Evolutionary conservation across 2,113 vertebrate genomes (phyloP).

Genomic region (Etia nguti): DNA sequence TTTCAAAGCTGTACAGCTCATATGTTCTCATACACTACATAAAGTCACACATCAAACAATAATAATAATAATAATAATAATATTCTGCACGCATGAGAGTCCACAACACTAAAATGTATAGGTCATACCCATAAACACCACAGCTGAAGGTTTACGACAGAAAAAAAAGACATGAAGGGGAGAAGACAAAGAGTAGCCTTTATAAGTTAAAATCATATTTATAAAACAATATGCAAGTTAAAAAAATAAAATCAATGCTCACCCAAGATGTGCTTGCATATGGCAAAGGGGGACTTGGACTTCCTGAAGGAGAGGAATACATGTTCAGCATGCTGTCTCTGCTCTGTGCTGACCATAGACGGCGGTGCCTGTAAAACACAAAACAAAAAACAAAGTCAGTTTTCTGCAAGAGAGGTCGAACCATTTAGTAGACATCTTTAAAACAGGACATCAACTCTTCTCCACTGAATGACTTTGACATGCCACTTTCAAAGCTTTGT

Average conservation of each 20-base stretch:
- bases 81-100: not conserved
- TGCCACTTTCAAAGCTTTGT: not conserved
- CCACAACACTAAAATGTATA: not conserved
- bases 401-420: not conserved
- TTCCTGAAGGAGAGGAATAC: constrained; percentile 98
- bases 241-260: constrained; percentile 26
- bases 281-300: constrained; percentile 96
- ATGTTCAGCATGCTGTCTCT: constrained; percentile 96
- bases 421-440: not conserved
- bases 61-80: not conserved
- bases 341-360: constrained; percentile 97
- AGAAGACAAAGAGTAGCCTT: not conserved
- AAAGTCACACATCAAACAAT: not conserved
- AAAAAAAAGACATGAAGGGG: not conserved
- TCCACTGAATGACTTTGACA: not conserved
- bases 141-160: not conserved
- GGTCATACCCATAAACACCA: not conserved
- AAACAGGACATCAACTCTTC: not conserved
- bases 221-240: not conserved
- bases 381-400: not conserved
- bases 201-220: not conserved
- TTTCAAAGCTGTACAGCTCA: not conserved
- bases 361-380: constrained; percentile 84
- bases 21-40: too few relatives aligned
- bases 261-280: constrained; percentile 99